Percentiles rank a stretch among this genome's conserved stretches.
These are phyloP conservation scores for Cantharis flavilabris DNA, from an alignment of 2,888 invertebrate genomes.

Conservation along the genomic window DNA sequence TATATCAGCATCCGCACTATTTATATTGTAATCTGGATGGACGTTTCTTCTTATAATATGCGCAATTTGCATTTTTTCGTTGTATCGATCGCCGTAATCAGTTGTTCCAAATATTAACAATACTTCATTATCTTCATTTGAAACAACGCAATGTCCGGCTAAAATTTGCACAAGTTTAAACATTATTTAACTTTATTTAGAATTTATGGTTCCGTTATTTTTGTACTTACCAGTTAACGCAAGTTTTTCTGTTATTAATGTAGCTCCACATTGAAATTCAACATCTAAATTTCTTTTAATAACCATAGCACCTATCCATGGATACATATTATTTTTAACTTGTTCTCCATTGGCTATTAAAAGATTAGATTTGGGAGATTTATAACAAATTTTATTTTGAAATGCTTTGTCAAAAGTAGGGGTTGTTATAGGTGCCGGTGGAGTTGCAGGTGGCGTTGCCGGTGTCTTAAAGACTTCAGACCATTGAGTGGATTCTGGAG, in stretches of 20 bases:
- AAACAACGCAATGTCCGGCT: conserved; percentile 49
- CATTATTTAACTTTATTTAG: neutral
- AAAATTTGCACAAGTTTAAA: conserved; percentile 18
- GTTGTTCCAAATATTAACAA: conserved; percentile 42
- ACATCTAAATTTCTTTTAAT: conserved; percentile 34
- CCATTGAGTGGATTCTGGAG: neutral
- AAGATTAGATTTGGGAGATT: conserved; percentile 43
- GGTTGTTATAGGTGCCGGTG: neutral
- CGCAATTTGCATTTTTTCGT: conserved; percentile 39
- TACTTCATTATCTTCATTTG: neutral
- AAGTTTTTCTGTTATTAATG: conserved; percentile 48
- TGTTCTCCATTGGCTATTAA: conserved; percentile 46
- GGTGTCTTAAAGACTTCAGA: neutral
- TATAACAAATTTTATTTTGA: conserved; percentile 41
- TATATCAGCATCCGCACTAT: conserved; percentile 61
- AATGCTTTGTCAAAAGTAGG: neutral
- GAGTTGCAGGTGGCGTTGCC: too few relatives aligned
- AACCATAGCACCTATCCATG: conserved; percentile 54
- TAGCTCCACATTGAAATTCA: conserved; percentile 50
- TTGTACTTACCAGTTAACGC: conserved; percentile 48
- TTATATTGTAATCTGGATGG: conserved; percentile 63
- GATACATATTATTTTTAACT: conserved; percentile 46
- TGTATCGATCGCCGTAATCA: conserved; percentile 43
- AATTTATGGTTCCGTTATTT: neutral
- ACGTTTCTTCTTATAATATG: conserved; percentile 54